phyloP scores from a whole-genome alignment of 2,797 vertebrate genomes.

The Siniperca undulata region DNA sequence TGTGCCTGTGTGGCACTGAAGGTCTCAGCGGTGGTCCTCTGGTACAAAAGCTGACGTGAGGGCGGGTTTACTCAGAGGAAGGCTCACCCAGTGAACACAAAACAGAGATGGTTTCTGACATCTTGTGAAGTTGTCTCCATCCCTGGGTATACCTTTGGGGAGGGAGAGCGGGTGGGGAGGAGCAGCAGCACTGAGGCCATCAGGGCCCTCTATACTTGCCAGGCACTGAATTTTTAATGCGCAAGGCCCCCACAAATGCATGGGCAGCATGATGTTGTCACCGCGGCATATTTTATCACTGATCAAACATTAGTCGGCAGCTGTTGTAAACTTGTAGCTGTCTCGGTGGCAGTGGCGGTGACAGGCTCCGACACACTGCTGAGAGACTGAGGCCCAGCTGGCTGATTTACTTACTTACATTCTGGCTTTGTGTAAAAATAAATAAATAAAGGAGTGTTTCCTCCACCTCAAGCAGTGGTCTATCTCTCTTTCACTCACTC shows the following conservation, averaged over 20 bases:
- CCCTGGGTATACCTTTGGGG: slow-evolving; percentile 86
- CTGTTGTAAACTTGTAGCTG: slow-evolving; percentile 92
- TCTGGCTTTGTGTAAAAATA: slow-evolving; percentile 74
- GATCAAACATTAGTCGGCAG: slow-evolving; percentile 96
- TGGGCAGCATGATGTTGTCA: slow-evolving; percentile 93
- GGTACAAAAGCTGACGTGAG: slow-evolving; percentile 78
- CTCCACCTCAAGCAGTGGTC: slow-evolving; percentile 38
- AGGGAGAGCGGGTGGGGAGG: slow-evolving; percentile 68
- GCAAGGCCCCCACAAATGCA: slow-evolving; percentile 89
- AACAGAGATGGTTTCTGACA: slow-evolving; percentile 92
- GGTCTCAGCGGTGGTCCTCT: slow-evolving; percentile 77
- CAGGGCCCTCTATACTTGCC: slow-evolving; percentile 86
- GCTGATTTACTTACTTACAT: slow-evolving; percentile 79
- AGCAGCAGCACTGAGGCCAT: slow-evolving; percentile 83
- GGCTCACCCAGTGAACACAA: slow-evolving; percentile 88
- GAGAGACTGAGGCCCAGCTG: slow-evolving; percentile 86
- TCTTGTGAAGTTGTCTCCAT: slow-evolving; percentile 91
- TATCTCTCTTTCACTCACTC: slow-evolving; percentile 47
- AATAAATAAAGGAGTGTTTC: slow-evolving; percentile 68
- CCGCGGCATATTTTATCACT: slow-evolving; percentile 96
- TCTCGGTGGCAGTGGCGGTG: slow-evolving; percentile 87
- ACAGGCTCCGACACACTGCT: slow-evolving; percentile 84
- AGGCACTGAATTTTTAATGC: slow-evolving; percentile 94
- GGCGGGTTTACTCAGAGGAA: slow-evolving; percentile 78
- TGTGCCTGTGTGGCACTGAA: slow-evolving; percentile 24